These are phyloP conservation scores for Brachyopa scutellaris DNA, from an alignment of 2,888 invertebrate genomes.

Conservation along the genomic window DNA sequence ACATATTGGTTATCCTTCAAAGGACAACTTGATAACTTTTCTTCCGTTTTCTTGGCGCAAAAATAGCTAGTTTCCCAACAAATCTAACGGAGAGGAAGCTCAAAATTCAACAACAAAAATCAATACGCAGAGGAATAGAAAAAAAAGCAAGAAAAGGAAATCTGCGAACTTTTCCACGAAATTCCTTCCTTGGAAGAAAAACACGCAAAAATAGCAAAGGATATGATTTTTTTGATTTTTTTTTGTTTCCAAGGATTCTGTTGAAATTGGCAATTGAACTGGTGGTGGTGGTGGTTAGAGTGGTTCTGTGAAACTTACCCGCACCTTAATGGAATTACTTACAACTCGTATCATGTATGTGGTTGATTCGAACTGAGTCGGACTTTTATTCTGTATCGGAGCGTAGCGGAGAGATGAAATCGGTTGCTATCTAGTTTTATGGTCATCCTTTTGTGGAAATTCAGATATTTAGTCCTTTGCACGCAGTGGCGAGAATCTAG, in stretches of 20 bases:
- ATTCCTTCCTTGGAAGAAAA: constrained; percentile 22
- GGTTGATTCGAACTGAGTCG: not conserved
- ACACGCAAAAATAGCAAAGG: constrained; percentile 27
- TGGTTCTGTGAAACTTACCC: not conserved
- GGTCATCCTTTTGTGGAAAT: constrained; percentile 23
- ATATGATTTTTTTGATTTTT: constrained; percentile 48
- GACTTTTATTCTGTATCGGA: constrained; percentile 7
- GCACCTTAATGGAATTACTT: constrained; percentile 31
- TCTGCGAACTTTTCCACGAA: too few relatives aligned
- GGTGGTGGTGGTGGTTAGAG: not conserved
- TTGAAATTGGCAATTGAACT: constrained; percentile 46
- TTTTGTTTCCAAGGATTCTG: constrained; percentile 37
- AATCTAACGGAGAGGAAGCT: too few relatives aligned
- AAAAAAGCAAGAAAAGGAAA: not conserved
- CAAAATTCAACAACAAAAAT: constrained; percentile 55
- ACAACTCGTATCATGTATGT: constrained; percentile 35
- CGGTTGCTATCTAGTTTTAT: constrained; percentile 40
- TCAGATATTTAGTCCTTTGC: constrained; percentile 21
- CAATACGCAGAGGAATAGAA: constrained; percentile 20
- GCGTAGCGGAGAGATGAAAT: constrained; percentile 30
- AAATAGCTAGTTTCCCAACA: too few relatives aligned
- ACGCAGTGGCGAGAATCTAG: not conserved
- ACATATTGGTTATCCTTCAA: constrained; percentile 40
- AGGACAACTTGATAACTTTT: constrained; percentile 26
- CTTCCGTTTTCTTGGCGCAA: constrained; percentile 23